Percentiles rank a stretch among this genome's conserved stretches.
Conservation (phyloP, 2,888 invertebrate genomes). For the Napeogenes inachia region DNA sequence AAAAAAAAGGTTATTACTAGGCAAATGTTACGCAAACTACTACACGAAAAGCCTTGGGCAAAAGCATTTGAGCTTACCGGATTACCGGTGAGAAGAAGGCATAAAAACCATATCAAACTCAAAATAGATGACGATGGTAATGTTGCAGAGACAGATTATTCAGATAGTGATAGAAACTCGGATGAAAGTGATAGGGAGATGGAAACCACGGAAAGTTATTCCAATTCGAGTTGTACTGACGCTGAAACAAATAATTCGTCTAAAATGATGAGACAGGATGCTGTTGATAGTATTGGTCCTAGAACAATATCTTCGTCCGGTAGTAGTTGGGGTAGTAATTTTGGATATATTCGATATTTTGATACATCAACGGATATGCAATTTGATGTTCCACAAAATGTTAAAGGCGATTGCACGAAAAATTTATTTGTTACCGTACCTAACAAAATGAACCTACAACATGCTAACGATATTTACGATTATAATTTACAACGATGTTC, state of each 20-base stretch:
- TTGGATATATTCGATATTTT: constrained; percentile 82
- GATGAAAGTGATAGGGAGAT: constrained; percentile 60
- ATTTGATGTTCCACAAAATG: constrained; percentile 44
- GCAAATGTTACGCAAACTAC: constrained; percentile 83
- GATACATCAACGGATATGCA: constrained; percentile 71
- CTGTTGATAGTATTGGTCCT: constrained; percentile 72
- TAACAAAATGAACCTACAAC: constrained; percentile 24
- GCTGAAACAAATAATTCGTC: constrained; percentile 46
- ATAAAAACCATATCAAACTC: constrained; percentile 66
- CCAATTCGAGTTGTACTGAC: constrained; percentile 60
- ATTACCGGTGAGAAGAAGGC: constrained; percentile 63
- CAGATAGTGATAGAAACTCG: constrained; percentile 53
- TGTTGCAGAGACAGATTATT: constrained; percentile 62
- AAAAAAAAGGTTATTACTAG: constrained; percentile 83
- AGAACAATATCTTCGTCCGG: constrained; percentile 65
- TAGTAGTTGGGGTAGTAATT: constrained; percentile 79
- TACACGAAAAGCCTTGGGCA: constrained; percentile 80
- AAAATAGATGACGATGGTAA: constrained; percentile 66
- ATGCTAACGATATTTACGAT: constrained; percentile 30
- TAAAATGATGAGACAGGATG: constrained; percentile 78
- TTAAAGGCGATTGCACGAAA: constrained; percentile 63
- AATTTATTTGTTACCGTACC: constrained; percentile 50
- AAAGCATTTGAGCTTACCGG: constrained; percentile 70
- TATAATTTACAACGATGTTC: constrained; percentile 34
- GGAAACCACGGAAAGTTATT: constrained; percentile 63